Evolutionary conservation across 2,888 invertebrate species (phyloP), one percentile per base, ranked within the genome.

Genomic region (Himalopsyche kuldschensis): DNA sequence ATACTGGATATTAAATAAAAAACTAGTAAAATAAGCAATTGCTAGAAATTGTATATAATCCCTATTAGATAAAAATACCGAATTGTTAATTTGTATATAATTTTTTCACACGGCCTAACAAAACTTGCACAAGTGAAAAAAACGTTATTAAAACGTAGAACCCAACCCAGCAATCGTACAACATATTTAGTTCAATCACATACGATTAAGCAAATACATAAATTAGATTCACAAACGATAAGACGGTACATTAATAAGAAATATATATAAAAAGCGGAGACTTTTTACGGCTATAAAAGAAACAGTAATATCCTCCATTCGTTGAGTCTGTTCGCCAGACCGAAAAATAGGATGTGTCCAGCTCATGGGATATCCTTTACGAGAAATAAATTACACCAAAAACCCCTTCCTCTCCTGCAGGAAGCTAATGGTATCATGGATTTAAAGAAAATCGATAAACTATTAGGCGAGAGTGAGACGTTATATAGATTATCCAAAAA

Each of bases 291-390:
- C 69, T 69, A 69, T 69, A 69, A 69, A 69, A 69, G 69, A 27
- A 69, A 30, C 27, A 69, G 69, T 69, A 69, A 69, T 69, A 30
- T 11, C 69, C 27, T 69, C 69, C 11, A 69, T 69, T 69, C 69
- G 69, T 69, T 69, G 69, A 69, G 69, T 69, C 27, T 69, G 69
- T 27, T 27, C 69, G 69, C 69, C 69, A 69, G 69, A 69, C 69
- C 69, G 69, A 69, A 69, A 69, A 69, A 69, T 69, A 69, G 69
- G 69, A 69, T 69, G 69, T 69, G 69, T 69, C 69, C 69, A 69
- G 69, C 69, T 69, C 69, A 15, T 27, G 69, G 69, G 69, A 69
- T 69, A 69, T 69, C 69, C 30, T 27, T 69, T 69, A 69, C 69
- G 69, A 69, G 69, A 69, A 69, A 69, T 69, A 69, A 69, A 69